Percentiles rank a stretch among this genome's conserved stretches.
These are phyloP conservation scores for Diachasma alloeum DNA, from an alignment of 1,140 invertebrate genomes.

Conservation along the genomic window DNA sequence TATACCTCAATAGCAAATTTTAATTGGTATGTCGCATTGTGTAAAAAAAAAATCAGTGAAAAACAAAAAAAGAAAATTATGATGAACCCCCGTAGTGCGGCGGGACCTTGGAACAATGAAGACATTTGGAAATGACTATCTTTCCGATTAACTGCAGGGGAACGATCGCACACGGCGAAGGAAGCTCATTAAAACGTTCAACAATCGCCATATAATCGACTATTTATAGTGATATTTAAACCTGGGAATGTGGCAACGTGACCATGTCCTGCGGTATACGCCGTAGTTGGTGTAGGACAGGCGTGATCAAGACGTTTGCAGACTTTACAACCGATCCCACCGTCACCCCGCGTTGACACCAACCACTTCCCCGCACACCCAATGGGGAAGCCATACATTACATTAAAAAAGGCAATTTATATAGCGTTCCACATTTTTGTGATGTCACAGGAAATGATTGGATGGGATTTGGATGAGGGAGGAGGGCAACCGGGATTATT, in stretches of 20 bases:
- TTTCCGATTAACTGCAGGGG: constrained; percentile 25
- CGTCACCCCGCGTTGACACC: constrained; percentile 18
- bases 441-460: no score
- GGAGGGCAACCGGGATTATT: no score
- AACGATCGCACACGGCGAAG: constrained; percentile 29
- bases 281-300: neutral
- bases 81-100: neutral
- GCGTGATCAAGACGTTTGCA: constrained; percentile 47
- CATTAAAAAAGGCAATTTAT: no score
- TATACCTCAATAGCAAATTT: neutral
- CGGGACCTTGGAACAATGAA: neutral
- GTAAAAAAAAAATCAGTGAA: neutral
- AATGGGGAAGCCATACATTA: neutral
- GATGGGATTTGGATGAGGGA: no score
- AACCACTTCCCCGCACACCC: neutral
- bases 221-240: constrained; percentile 56
- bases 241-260: constrained; percentile 36
- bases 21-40: neutral
- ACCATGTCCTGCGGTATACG: constrained; percentile 9
- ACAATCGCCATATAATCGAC: constrained; percentile 53
- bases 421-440: no score
- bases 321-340: constrained; percentile 44
- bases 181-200: constrained; percentile 52
- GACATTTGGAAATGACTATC: constrained; percentile 11
- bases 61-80: neutral